Evolutionary conservation across 2,888 invertebrate genomes (phyloP).

Genomic region (Peribatodes rhomboidaria): DNA sequence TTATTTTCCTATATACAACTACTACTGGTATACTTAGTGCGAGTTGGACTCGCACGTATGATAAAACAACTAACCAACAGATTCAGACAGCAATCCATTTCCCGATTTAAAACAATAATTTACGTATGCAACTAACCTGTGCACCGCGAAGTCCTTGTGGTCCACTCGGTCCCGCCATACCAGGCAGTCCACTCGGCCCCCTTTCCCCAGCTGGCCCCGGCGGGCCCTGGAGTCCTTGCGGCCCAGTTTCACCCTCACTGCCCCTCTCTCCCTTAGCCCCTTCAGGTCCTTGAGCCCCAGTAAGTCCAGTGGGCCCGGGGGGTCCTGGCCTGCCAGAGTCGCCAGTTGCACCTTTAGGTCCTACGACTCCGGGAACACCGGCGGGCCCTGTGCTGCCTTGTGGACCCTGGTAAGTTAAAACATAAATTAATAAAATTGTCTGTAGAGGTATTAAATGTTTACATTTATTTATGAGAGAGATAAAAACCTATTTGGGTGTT

Average conservation of each 20-base stretch:
- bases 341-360: constrained; percentile 90
- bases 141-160: constrained; percentile 88
- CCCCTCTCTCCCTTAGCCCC: constrained; percentile 92
- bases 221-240: constrained; percentile 89
- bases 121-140: constrained; percentile 73
- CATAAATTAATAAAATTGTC: too few relatives aligned
- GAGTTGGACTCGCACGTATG: too few relatives aligned
- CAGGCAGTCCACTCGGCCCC: constrained; percentile 88
- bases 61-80: too few relatives aligned
- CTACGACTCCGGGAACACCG: constrained; percentile 89
- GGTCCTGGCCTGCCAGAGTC: constrained; percentile 90
- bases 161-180: constrained; percentile 88
- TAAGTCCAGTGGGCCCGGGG: constrained; percentile 89
- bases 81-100: too few relatives aligned
- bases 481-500: too few relatives aligned
- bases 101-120: too few relatives aligned
- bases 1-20: too few relatives aligned
- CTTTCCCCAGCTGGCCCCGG: constrained; percentile 90
- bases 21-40: too few relatives aligned
- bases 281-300: constrained; percentile 90
- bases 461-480: too few relatives aligned
- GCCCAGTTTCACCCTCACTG: constrained; percentile 89
- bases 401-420: constrained; percentile 87
- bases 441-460: too few relatives aligned
- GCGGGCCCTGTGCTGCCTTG: constrained; percentile 89